Evolutionary conservation across 1,140 invertebrate genomes (phyloP).

Genomic region (Teleogryllus occipitalis): DNA sequence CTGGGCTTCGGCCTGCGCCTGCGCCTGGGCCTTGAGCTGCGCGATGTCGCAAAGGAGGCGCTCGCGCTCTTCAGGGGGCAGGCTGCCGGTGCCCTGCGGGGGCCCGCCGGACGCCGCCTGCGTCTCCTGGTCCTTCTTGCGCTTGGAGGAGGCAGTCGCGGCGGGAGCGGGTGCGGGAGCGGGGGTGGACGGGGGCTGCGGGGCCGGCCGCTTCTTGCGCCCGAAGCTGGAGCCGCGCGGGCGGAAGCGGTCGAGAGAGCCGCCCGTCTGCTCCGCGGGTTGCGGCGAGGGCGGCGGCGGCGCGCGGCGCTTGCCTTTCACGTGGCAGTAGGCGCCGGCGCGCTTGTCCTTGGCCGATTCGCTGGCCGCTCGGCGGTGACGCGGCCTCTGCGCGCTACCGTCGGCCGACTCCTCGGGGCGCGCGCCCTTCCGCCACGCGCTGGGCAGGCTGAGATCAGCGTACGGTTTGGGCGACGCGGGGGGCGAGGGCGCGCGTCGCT

Average conservation of each 20-base stretch:
- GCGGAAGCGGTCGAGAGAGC: conserved; percentile 8
- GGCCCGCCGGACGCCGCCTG: conserved; percentile 16
- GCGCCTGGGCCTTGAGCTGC: conserved; percentile 26
- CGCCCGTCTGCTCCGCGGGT: background rate
- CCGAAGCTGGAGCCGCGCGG: conserved; percentile 34
- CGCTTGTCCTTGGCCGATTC: conserved; percentile 41
- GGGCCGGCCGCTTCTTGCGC: conserved; percentile 49
- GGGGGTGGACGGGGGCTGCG: conserved; percentile 42
- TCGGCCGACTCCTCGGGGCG: conserved; percentile 11
- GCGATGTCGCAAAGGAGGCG: conserved; percentile 26
- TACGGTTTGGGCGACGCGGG: conserved; percentile 22
- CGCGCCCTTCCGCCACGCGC: conserved; percentile 20
- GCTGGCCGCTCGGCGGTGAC: conserved; percentile 41
- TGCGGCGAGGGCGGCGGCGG: conserved; percentile 49
- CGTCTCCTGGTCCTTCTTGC: conserved; percentile 20
- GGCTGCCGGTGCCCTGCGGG: conserved; percentile 5
- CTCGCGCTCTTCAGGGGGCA: conserved; percentile 26
- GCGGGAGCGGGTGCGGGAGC: conserved; percentile 9
- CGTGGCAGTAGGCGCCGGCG: conserved; percentile 45
- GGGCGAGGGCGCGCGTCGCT: conserved; percentile 32
- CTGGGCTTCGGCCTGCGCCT: no score
- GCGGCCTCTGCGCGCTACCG: conserved; percentile 32
- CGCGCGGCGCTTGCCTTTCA: conserved; percentile 64
- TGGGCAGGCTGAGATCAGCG: conserved; percentile 23
- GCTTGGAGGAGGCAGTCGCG: conserved; percentile 11